Base-by-base conservation (phyloP, 2,888 invertebrate genomes). In the Idaea straminata region DNA sequence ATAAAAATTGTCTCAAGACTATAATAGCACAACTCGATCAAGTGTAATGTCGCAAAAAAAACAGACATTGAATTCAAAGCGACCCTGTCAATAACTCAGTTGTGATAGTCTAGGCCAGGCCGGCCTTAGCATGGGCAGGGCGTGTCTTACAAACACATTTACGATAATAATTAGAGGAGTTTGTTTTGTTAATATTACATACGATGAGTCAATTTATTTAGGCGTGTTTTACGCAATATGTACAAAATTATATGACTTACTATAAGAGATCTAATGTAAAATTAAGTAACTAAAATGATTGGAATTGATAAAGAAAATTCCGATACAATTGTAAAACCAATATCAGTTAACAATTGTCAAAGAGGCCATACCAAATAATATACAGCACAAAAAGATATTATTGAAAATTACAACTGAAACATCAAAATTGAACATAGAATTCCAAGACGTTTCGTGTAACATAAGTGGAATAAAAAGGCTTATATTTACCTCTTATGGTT, bases 111-210 rank as follows among this genome's bases (percentile, higher is more conserved):
- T 74, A 77, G 78, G 78, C 72, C 73, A 68, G 15, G n/a, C 58
- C 67, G 74, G 75, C 78, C 78, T 78, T 72, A 78, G 71, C 77
- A 75, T 74, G 69, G 70, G 69, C 71, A 73, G 70, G 69, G 69
- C 70, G 67, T 72, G 74, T 71, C 72, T 69, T 67, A 72, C 68
- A 69, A 72, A 60, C 57, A 62, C 70, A 72, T 69, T 70, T 68
- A 70, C 62, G 47, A 61, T 62, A 16, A 59, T 63, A 60, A 59
- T 34, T 61, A 64, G 35, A 62, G 62, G 59, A 61, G 15, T 7
- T 25, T 13, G 57, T 58, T 47, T 16, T 65, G 15, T 25, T 61
- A 62, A 36, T 57, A 63, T 59, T 58, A 35, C 35, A 61, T 38
- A 25, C 16, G 34, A 25, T 57, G 10, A 47, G 47, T 47, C 47